phyloP scores from a whole-genome alignment of 2,888 invertebrate species.

The Malthinus flaveolus region DNA sequence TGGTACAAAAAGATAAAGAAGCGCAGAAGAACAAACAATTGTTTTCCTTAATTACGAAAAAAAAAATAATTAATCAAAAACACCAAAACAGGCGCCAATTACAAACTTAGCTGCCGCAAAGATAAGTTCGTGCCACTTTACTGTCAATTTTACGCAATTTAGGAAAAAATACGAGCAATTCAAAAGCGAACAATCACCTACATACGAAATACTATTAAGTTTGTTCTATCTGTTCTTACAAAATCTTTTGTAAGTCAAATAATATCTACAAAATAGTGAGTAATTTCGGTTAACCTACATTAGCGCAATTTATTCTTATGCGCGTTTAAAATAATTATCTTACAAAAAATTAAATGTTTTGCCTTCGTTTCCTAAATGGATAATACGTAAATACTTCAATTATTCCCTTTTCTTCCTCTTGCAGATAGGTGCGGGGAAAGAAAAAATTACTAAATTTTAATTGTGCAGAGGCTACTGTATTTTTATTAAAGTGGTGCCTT shows the following conservation, averaged over 20 bases:
- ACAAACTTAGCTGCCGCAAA: too few species aligned
- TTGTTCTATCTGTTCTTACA: not conserved
- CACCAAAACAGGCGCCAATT: not conserved
- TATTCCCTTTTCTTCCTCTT: not conserved
- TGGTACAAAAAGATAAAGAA: constrained; percentile 3
- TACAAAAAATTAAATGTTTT: constrained; percentile 5
- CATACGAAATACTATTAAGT: not conserved
- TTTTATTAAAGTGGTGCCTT: too few species aligned
- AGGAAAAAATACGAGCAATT: not conserved
- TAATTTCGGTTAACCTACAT: constrained; percentile 5
- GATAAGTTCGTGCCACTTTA: too few species aligned
- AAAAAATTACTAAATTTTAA: too few species aligned
- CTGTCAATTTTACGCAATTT: too few species aligned
- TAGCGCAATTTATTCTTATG: too few species aligned
- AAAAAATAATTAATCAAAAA: not conserved
- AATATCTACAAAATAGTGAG: not conserved
- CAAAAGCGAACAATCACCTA: constrained; percentile 1
- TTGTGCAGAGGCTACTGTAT: too few species aligned
- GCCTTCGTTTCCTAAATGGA: not conserved
- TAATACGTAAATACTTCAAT: constrained; percentile 1
- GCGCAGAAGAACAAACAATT: not conserved
- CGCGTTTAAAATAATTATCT: constrained; percentile 1
- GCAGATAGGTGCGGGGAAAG: too few species aligned
- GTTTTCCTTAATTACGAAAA: constrained; percentile 1
- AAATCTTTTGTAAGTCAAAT: constrained; percentile 2